Evolutionary conservation across 2,113 vertebrate genomes (phyloP).

Genomic region (Channa argus): DNA sequence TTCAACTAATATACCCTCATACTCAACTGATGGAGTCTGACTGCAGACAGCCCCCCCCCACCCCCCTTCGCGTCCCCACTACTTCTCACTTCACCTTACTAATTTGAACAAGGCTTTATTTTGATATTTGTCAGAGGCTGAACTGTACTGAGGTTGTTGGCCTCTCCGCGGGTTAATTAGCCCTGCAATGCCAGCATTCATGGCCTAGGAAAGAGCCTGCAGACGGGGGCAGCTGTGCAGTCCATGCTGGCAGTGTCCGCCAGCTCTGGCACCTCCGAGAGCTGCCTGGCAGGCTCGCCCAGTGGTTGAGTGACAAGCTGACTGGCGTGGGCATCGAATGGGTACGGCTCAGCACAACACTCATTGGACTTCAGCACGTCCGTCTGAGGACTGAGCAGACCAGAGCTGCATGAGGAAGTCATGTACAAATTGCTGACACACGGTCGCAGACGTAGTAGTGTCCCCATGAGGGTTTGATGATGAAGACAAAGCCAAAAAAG

Average conservation of each 20-base stretch:
- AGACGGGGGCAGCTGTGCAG: slow-evolving; percentile 14
- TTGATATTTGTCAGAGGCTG: slow-evolving; percentile 90
- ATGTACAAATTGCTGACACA: background rate
- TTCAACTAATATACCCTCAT: slow-evolving; percentile 36
- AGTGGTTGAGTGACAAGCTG: slow-evolving; percentile 32
- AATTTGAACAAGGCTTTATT: slow-evolving; percentile 97
- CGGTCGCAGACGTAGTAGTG: too few species aligned
- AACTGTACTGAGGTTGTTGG: slow-evolving; percentile 94
- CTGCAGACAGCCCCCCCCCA: slow-evolving; percentile 38
- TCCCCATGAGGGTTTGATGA: too few species aligned
- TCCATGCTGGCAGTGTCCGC: slow-evolving; percentile 21
- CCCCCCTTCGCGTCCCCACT: background rate
- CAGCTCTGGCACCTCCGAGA: slow-evolving; percentile 9
- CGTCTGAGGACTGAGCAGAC: background rate
- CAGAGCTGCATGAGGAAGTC: background rate
- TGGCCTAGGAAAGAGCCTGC: slow-evolving; percentile 72
- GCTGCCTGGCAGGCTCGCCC: slow-evolving; percentile 13
- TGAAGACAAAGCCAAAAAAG: too few species aligned
- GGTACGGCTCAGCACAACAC: background rate
- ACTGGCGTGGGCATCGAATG: background rate
- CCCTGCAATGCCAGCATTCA: slow-evolving; percentile 92
- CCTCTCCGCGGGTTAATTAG: slow-evolving; percentile 93
- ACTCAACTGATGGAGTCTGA: background rate
- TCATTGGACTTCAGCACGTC: background rate
- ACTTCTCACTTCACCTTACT: slow-evolving; percentile 80